Conservation (phyloP, 2,888 invertebrate species). For the Papilio gigon region DNA sequence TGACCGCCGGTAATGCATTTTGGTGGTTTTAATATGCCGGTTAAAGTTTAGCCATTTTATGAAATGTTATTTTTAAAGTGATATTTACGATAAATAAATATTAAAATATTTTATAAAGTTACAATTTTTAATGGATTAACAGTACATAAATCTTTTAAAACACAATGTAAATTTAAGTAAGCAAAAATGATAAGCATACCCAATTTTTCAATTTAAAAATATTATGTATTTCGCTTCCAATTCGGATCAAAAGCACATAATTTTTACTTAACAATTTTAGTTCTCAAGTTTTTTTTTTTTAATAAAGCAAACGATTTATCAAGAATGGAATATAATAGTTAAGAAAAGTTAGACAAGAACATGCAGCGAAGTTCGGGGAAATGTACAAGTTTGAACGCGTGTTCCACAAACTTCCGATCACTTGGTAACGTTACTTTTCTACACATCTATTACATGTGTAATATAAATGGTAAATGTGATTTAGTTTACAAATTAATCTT, state of each 20-base stretch:
- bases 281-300: neutral
- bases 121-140: too few species aligned
- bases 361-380: constrained; percentile 16
- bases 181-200: too few species aligned
- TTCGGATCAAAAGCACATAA: too few species aligned
- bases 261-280: too few species aligned
- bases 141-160: too few species aligned
- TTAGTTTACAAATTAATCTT: neutral
- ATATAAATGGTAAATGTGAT: neutral
- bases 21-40: constrained; percentile 21
- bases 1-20: constrained; percentile 32
- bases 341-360: constrained; percentile 21
- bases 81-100: neutral
- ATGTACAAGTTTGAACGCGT: constrained; percentile 27
- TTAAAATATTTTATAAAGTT: neutral
- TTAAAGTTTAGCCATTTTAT: constrained; percentile 12
- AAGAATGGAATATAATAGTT: constrained; percentile 11
- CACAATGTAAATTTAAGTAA: too few species aligned
- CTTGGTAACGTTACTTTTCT: constrained; percentile 20
- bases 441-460: neutral
- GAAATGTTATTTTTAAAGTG: neutral
- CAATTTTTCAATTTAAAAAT: too few species aligned
- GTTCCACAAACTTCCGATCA: constrained; percentile 21
- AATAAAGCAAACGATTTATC: constrained; percentile 5
- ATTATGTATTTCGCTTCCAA: too few species aligned